Conservation (phyloP, 2,888 invertebrate genomes). For the Microctonus hyperodae region DNA sequence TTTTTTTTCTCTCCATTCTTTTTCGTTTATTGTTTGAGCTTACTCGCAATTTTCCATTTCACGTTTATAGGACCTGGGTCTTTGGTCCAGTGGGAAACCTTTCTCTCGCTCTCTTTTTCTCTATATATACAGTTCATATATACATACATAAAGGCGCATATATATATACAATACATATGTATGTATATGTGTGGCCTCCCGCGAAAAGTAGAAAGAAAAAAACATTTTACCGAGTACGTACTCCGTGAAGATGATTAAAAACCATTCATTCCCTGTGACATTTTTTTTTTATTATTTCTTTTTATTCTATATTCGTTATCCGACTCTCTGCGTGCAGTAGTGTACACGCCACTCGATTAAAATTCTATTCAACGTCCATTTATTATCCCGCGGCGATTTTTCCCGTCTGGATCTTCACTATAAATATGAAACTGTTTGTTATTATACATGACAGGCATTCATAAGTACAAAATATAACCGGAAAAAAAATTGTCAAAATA, state of each 20-base stretch:
- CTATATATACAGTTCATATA: background rate
- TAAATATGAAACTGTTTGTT: background rate
- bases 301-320: background rate
- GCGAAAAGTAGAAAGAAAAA: conserved; percentile 6
- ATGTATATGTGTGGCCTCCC: background rate
- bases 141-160: background rate
- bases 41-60: conserved; percentile 32
- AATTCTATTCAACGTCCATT: conserved; percentile 2
- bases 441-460: background rate
- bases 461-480: background rate
- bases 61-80: conserved; percentile 21
- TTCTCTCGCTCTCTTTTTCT: background rate
- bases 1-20: conserved; percentile 20
- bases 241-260: conserved; percentile 24
- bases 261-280: conserved; percentile 25
- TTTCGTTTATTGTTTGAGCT: conserved; percentile 25
- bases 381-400: background rate
- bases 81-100: conserved; percentile 18
- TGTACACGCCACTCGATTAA: background rate
- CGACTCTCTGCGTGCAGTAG: background rate
- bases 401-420: background rate
- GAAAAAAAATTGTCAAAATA: conserved; percentile 5
- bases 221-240: conserved; percentile 29
- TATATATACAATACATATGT: no score
- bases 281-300: no score